A percentile compares a stretch with the other conserved stretches of the same genome.
These are phyloP conservation scores for Salvelinus fontinalis DNA, from an alignment of 2,113 vertebrate species.

Conservation along the genomic window DNA sequence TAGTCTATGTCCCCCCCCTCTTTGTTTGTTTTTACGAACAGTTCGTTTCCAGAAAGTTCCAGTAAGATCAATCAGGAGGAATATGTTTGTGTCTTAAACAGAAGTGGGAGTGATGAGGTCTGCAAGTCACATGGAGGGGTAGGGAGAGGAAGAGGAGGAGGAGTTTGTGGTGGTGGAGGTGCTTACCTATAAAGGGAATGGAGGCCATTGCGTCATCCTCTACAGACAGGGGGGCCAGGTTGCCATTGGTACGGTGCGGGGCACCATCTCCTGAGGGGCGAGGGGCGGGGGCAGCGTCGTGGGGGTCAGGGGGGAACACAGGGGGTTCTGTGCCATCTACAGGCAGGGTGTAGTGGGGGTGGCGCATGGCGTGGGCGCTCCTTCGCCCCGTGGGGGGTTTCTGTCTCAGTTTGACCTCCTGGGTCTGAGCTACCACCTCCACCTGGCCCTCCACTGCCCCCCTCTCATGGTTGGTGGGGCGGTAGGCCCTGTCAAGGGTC, in stretches of 20 bases:
- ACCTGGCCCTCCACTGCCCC: constrained; percentile 62
- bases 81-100: neutral
- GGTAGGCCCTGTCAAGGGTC: constrained; percentile 64
- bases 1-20: constrained; percentile 11
- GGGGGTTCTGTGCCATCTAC: constrained; percentile 77
- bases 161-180: neutral
- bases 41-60: neutral
- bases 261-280: constrained; percentile 49
- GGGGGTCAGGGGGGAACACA: constrained; percentile 67
- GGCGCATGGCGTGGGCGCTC: constrained; percentile 73
- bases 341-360: constrained; percentile 83
- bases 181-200: constrained; percentile 96
- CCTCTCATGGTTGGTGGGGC: constrained; percentile 74
- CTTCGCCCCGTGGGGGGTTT: constrained; percentile 91
- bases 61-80: neutral
- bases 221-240: constrained; percentile 76
- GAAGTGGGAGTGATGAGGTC: neutral
- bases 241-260: constrained; percentile 64
- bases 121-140: constrained; percentile 21
- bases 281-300: constrained; percentile 44
- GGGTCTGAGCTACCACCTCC: constrained; percentile 61
- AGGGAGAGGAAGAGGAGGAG: constrained; percentile 9
- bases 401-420: constrained; percentile 89
- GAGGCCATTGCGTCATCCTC: constrained; percentile 93
- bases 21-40: too few species aligned